Evolutionary conservation across 2,888 invertebrate genomes (phyloP), one percentile per base, ranked within the genome.

Genomic region (Leptarthrus brevirostris): DNA sequence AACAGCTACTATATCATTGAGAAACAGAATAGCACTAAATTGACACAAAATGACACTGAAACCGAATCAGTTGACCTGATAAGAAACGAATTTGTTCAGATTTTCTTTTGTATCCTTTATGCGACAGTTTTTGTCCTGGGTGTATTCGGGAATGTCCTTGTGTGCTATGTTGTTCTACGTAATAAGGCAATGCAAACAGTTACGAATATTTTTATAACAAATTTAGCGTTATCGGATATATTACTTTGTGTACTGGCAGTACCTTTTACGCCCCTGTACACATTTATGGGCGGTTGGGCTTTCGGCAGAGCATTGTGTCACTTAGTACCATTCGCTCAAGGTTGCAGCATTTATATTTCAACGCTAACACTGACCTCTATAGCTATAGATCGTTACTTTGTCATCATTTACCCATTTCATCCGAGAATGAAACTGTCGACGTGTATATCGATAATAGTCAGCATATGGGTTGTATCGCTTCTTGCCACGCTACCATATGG

Each of bases 151-250:
- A 97, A 97, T 84, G 88, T 92, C 0, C 86, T 98, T 16, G 98
- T 98, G 20, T 96, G 96, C 81, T 97, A 92, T 82, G 97, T 98
- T 14, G 97, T 99, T 4, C 89, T 93, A 36, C 88, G 95, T 30
- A 98, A 97, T 85, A 92, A 92, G 78, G 93, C 94, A 26, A 98
- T 98, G 98, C 97, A 97, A 83, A 97, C 97, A 0, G 98, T 98
- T 40, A 98, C 98, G 2, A 98, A 98, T 84, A 90, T 97, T 69
- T 98, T 98, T 86, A 98, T 98, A 81, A 95, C 96, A 49, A 98
- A 98, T 83, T 87, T 99, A 79, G 98, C 98, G 0, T 87, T 98
- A 34, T 96, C 97, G 6, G 98, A 99, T 83, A 94, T 98, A 58
- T 86, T 98, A 54, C 89, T 99, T 77, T 97, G 97, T 83, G 89